Base-by-base conservation (phyloP, 2,888 invertebrate species). In the Phyllotreta striolata region DNA sequence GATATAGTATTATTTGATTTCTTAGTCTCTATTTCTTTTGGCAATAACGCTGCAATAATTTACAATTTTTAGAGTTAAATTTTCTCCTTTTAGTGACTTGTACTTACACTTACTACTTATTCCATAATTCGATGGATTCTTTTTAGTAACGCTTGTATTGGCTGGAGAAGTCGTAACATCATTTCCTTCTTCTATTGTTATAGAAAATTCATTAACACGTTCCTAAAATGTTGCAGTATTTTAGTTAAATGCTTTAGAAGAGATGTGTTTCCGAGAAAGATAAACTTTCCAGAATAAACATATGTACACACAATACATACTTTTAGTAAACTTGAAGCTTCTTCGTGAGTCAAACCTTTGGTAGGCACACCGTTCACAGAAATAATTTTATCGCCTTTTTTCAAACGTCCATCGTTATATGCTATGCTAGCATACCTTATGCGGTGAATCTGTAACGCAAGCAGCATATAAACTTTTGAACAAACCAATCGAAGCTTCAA, bases 351-450 rank as follows among this genome's bases (percentile, higher is more conserved):
- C 64, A 96, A 84, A 54, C 92, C 93, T 70, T 89, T 85, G 85
- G 95, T 92, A 74, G 86, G 87, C 78, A 88, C 87, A 46, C 95
- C 95, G 79, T 96, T 96, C 71, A 96, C 95, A 73, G 93, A 93
- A 72, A 93, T 83, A 68, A 97, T 90, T 80, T 93, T 89, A 77
- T 95, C 94, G 10, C 96, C 95, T 76, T 92, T 89, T 79, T 91
- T 91, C 52, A 96, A 85, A 57, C 91, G 85, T 5, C 96, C 96
- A 77, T 95, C 93, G 75, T 89, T 89, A 74, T 93, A 92, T 44
- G 95, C 95, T 56, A 93, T 88, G 74, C 95, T 93, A 71, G 94
- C 94, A 63, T 88, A 86, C 72, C 95, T 84, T 57, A 96, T 92
- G 81, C 94, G 91, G 81, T 95, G 93, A 69, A 96, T 90, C 93